Percentiles rank a stretch among this genome's conserved stretches.
These are phyloP conservation scores for Alosa sapidissima DNA, from an alignment of 2,797 vertebrate species.

Conservation along the genomic window DNA sequence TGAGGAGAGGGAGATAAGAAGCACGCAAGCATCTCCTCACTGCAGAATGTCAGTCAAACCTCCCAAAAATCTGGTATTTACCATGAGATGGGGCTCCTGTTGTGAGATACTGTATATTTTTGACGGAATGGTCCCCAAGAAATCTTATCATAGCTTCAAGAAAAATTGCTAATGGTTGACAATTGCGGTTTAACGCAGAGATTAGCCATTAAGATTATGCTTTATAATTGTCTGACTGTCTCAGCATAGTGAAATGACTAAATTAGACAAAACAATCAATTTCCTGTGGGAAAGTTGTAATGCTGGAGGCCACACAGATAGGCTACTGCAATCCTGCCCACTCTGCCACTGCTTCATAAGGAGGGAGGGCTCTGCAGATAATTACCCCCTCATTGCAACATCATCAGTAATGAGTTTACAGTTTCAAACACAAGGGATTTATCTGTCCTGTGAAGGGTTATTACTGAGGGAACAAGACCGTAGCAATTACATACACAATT, in stretches of 20 bases:
- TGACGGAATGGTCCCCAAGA: too few relatives aligned
- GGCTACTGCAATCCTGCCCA: neutral
- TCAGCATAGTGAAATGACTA: neutral
- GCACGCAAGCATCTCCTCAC: neutral
- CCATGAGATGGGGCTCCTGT: neutral
- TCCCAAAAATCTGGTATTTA: neutral
- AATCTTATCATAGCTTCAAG: too few relatives aligned
- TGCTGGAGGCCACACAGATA: neutral
- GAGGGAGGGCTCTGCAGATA: neutral
- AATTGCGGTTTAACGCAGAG: neutral
- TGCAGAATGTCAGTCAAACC: neutral
- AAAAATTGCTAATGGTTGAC: too few relatives aligned
- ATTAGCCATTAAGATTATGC: neutral
- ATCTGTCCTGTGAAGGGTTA: constrained; percentile 8
- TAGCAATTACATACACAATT: neutral
- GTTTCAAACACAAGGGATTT: neutral
- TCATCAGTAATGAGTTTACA: constrained; percentile 14
- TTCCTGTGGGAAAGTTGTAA: neutral
- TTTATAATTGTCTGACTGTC: neutral
- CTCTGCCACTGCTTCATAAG: neutral
- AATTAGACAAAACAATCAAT: constrained; percentile 5
- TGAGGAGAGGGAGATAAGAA: neutral
- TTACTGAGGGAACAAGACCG: neutral
- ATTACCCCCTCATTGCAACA: constrained; percentile 21
- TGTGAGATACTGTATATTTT: neutral